Evolutionary conservation across 2,113 vertebrate genomes (phyloP).

Genomic region (Syngnathus scovelli): DNA sequence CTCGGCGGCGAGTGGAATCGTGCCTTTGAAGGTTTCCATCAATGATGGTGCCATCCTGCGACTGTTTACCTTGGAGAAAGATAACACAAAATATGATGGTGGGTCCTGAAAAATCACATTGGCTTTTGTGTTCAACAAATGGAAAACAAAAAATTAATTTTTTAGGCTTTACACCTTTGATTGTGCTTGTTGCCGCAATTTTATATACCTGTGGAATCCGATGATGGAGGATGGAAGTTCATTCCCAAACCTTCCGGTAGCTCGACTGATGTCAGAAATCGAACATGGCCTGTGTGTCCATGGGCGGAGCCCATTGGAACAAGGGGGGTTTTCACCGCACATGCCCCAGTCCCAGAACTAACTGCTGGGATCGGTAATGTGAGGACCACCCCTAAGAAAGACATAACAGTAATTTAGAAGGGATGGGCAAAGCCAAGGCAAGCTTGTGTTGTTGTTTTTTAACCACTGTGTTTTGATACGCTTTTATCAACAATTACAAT

Average conservation of each 20-base stretch:
- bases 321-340: slow-evolving; percentile 69
- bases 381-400: slow-evolving; percentile 79
- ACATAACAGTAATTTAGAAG: neutral
- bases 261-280: slow-evolving; percentile 91
- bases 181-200: neutral
- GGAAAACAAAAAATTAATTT: neutral
- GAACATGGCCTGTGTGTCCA: slow-evolving; percentile 94
- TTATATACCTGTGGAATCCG: slow-evolving; percentile 58
- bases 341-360: slow-evolving; percentile 67
- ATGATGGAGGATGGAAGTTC: slow-evolving; percentile 70
- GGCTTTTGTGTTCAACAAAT: neutral
- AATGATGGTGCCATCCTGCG: slow-evolving; percentile 48
- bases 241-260: slow-evolving; percentile 85
- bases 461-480: neutral
- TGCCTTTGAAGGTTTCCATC: slow-evolving; percentile 76
- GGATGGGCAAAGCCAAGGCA: neutral
- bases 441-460: neutral
- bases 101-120: neutral
- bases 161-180: neutral
- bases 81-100: neutral
- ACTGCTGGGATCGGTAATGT: slow-evolving; percentile 77
- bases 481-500: neutral
- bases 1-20: slow-evolving; percentile 74
- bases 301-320: slow-evolving; percentile 85
- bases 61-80: slow-evolving; percentile 44